These are phyloP conservation scores for Solenopsis invicta DNA, from an alignment of 1,140 invertebrate species.

Conservation along the genomic window DNA sequence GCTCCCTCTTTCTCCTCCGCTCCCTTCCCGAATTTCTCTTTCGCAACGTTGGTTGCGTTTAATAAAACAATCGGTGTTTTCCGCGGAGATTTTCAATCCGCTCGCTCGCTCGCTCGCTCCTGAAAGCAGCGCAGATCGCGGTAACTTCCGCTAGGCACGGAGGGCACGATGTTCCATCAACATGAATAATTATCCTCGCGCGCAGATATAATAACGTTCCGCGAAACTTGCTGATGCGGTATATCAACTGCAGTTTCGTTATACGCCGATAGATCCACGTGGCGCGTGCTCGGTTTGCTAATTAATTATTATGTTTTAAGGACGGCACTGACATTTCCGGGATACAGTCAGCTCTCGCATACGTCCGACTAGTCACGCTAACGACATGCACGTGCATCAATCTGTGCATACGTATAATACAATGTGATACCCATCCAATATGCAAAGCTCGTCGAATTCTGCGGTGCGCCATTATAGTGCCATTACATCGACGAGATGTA, in stretches of 20 bases:
- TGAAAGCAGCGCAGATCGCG: slow-evolving; percentile 1
- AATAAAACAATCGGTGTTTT: slow-evolving; percentile 17
- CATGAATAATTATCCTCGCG: slow-evolving; percentile 54
- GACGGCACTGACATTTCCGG: slow-evolving; percentile 37
- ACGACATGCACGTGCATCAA: slow-evolving; percentile 43
- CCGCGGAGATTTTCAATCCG: slow-evolving; percentile 15
- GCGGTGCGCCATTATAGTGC: slow-evolving; percentile 16
- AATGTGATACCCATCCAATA: slow-evolving; percentile 43
- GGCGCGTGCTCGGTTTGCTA: slow-evolving; percentile 42
- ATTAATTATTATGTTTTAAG: slow-evolving; percentile 64
- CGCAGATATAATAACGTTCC: slow-evolving; percentile 49
- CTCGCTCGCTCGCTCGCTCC: not conserved
- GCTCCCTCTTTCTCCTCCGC: not conserved
- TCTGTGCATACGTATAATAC: slow-evolving; percentile 11
- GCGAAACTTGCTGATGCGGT: slow-evolving; percentile 55
- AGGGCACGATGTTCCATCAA: slow-evolving; percentile 43
- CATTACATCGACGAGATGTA: slow-evolving; percentile 16
- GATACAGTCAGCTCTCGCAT: slow-evolving; percentile 19
- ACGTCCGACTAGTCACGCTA: slow-evolving; percentile 45
- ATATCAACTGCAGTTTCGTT: slow-evolving; percentile 39
- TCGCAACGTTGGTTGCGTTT: not conserved
- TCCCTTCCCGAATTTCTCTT: not conserved
- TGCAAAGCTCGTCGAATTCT: slow-evolving; percentile 13
- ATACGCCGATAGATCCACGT: slow-evolving; percentile 27
- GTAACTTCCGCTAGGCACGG: slow-evolving; percentile 25